A percentile compares a stretch with the other conserved stretches of the same genome.
These are phyloP conservation scores for Mylabris sibirica DNA, from an alignment of 2,888 invertebrate genomes.

Conservation along the genomic window DNA sequence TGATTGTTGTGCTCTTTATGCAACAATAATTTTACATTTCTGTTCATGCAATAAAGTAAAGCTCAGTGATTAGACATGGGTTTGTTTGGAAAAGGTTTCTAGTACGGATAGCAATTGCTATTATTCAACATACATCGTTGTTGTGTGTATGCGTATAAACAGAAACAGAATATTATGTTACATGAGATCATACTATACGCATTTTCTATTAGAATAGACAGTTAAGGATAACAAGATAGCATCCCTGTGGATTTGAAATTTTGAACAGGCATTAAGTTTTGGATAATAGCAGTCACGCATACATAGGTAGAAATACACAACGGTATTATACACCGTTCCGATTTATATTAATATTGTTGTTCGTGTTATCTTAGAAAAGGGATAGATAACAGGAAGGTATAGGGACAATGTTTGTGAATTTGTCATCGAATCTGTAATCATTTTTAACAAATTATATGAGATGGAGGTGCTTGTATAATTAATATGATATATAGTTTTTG, in stretches of 20 bases:
- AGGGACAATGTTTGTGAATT: background rate
- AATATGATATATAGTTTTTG: constrained; percentile 2
- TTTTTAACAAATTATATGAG: background rate
- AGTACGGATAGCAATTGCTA: background rate
- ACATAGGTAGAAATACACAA: constrained; percentile 29
- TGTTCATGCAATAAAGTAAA: constrained; percentile 4
- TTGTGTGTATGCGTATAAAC: background rate
- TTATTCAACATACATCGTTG: background rate
- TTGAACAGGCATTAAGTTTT: constrained; percentile 39
- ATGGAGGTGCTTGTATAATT: background rate
- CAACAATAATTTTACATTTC: constrained; percentile 12
- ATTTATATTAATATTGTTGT: constrained; percentile 43
- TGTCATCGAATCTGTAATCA: background rate
- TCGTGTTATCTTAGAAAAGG: constrained; percentile 34
- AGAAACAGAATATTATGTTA: constrained; percentile 12
- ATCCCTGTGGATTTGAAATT: constrained; percentile 39
- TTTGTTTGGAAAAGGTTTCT: constrained; percentile 8
- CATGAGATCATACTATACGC: constrained; percentile 13
- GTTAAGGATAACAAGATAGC: constrained; percentile 38
- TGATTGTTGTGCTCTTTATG: constrained; percentile 14
- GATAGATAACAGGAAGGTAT: constrained; percentile 24
- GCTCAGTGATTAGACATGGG: constrained; percentile 19
- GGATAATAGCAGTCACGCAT: constrained; percentile 33
- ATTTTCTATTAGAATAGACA: constrained; percentile 38
- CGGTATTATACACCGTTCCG: constrained; percentile 36